Evolutionary conservation across 2,113 vertebrate species (phyloP).

Genomic region (Collichthys lucidus): DNA sequence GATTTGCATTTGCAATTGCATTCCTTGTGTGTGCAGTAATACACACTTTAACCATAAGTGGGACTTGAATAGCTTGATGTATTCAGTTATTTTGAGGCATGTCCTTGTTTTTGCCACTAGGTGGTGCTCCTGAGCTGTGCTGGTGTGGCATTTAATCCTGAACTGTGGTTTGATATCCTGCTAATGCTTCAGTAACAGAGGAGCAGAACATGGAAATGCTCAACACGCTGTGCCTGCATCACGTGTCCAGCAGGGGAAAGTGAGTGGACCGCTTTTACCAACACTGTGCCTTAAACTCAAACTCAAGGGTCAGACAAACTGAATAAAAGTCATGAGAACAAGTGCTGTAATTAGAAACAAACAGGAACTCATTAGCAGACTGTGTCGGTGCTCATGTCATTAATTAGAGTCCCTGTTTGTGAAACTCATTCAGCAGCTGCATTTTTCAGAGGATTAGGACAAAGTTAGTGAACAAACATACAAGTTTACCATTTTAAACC

Average conservation of each 20-base stretch:
- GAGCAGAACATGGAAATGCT: not conserved
- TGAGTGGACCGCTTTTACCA: not conserved
- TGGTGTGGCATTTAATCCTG: too few species aligned
- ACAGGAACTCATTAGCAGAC: not conserved
- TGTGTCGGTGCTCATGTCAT: not conserved
- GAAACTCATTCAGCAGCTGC: not conserved
- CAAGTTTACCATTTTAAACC: not conserved
- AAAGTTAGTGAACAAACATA: conserved; percentile 6
- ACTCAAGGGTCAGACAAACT: not conserved
- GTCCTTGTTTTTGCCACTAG: conserved; percentile 44
- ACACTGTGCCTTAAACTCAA: not conserved
- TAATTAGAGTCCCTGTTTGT: not conserved
- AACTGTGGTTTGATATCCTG: not conserved
- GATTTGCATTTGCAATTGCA: too few species aligned
- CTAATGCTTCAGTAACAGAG: not conserved
- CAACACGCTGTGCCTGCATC: not conserved
- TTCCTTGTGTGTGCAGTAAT: not conserved
- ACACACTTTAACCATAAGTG: not conserved
- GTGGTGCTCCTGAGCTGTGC: conserved; percentile 22
- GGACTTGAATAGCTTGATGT: not conserved
- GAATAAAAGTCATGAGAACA: conserved; percentile 22
- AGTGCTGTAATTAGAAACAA: not conserved
- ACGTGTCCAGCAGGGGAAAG: not conserved
- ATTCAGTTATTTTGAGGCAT: not conserved
- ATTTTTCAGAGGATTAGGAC: conserved; percentile 17